Evolutionary conservation across 2,797 vertebrate species (phyloP).

Genomic region (Tapirus indicus): DNA sequence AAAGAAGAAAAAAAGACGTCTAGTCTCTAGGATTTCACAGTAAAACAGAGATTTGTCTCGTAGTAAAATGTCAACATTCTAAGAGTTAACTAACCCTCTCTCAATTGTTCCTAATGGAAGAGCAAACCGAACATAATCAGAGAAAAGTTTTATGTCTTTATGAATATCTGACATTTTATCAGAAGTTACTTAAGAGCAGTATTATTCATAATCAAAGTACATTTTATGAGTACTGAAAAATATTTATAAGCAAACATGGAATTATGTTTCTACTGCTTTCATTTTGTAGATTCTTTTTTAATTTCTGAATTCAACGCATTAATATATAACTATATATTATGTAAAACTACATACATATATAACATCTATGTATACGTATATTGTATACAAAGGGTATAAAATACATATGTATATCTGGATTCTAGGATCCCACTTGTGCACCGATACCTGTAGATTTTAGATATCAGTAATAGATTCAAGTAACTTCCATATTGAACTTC

Average conservation of each 20-base stretch:
- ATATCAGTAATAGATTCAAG: neutral
- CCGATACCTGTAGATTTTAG: neutral
- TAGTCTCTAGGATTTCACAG: neutral
- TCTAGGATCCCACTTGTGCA: neutral
- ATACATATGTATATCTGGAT: neutral
- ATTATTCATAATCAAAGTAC: neutral
- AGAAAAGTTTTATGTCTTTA: neutral
- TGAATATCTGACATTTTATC: neutral
- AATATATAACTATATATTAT: neutral
- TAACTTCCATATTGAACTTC: neutral
- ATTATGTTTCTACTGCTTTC: neutral
- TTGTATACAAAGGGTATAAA: neutral
- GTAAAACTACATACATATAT: neutral
- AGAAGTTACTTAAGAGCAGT: neutral
- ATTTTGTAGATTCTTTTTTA: neutral
- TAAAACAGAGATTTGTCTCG: neutral
- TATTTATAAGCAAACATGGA: neutral
- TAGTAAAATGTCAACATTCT: neutral
- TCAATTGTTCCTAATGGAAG: neutral
- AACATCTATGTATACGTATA: neutral
- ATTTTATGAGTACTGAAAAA: neutral
- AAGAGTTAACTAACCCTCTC: neutral
- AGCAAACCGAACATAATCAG: neutral
- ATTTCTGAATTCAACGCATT: neutral
- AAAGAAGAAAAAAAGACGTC: neutral